phyloP scores from a whole-genome alignment of 2,113 vertebrate species.

The Oreochromis spilurus region DNA sequence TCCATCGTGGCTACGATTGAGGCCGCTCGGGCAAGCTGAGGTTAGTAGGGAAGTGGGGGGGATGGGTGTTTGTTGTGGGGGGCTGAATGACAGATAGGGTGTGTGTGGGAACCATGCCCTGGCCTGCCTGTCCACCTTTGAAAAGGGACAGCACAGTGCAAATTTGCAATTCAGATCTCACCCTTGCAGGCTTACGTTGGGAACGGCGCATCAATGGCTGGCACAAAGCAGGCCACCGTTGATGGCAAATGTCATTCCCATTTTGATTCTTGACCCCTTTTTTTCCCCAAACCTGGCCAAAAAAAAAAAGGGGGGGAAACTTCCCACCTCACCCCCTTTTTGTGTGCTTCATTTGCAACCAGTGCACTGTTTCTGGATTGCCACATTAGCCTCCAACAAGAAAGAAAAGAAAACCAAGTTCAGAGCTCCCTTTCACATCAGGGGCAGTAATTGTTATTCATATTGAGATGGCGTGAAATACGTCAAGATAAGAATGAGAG shows the following conservation, averaged over 20 bases:
- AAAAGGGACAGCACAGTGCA: conserved; percentile 45
- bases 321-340: neutral
- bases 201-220: conserved; percentile 54
- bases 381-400: conserved; percentile 23
- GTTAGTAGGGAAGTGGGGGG: conserved; percentile 2
- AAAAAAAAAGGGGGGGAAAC: neutral
- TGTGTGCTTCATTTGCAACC: conserved; percentile 16
- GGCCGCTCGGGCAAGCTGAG: conserved; percentile 22
- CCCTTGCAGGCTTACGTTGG: conserved; percentile 18
- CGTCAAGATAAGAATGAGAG: conserved; percentile 46
- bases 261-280: conserved; percentile 69
- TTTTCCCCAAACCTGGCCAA: neutral
- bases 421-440: conserved; percentile 33
- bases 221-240: conserved; percentile 46
- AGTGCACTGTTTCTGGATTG: conserved; percentile 2
- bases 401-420: conserved; percentile 40
- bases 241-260: conserved; percentile 73
- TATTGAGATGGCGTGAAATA: conserved; percentile 52
- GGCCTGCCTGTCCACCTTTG: conserved; percentile 52
- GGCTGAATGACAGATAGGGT: conserved; percentile 39
- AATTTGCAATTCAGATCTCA: conserved; percentile 71
- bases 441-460: conserved; percentile 58
- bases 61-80: neutral
- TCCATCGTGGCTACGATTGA: conserved; percentile 18
- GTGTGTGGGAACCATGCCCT: conserved; percentile 68